Evolutionary conservation across 1,140 invertebrate genomes (phyloP).

Genomic region (Anastrepha obliqua): DNA sequence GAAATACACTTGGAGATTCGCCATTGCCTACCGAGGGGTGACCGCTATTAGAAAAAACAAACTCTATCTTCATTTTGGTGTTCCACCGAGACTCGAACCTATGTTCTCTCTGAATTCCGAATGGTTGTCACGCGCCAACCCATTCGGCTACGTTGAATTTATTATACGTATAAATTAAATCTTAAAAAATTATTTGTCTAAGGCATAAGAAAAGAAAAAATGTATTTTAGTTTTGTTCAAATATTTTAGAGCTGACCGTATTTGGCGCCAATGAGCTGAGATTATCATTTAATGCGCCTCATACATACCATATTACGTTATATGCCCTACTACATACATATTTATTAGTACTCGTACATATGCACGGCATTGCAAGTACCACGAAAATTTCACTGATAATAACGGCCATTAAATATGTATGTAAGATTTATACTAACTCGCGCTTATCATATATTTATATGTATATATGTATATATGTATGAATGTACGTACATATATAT

Average conservation of each 20-base stretch:
- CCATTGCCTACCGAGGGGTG: no score
- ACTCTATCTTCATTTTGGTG: no score
- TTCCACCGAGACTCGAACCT: no score
- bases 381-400: slow-evolving; percentile 3
- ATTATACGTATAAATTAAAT: no score
- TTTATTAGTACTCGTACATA: background rate
- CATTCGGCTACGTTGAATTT: no score
- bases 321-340: background rate
- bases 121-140: no score
- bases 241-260: background rate
- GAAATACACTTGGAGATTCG: no score
- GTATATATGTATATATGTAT: background rate
- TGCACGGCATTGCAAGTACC: slow-evolving; percentile 19
- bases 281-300: slow-evolving; percentile 36
- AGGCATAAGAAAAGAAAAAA: no score
- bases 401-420: background rate
- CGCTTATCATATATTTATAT: background rate
- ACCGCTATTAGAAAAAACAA: no score
- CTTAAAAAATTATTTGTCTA: no score
- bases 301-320: background rate
- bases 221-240: background rate
- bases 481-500: background rate
- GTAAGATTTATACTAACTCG: background rate
- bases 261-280: slow-evolving; percentile 30
- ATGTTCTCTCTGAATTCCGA: no score